These are phyloP conservation scores for Catagonus wagneri DNA, from an alignment of 2,113 vertebrate genomes.

Conservation along the genomic window DNA sequence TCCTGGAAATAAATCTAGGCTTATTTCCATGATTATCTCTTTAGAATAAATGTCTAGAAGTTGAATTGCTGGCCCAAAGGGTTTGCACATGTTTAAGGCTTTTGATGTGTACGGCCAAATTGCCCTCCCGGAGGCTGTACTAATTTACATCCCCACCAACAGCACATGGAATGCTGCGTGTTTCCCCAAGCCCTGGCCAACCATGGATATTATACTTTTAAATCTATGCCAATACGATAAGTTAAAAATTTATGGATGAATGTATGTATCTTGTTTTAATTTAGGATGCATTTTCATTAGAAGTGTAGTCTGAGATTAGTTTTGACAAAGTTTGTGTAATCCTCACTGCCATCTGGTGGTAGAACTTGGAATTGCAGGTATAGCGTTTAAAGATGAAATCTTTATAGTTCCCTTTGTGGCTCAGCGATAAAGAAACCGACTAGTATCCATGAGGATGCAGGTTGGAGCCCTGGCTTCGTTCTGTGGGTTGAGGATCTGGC, in stretches of 20 bases:
- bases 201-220: conserved; percentile 50
- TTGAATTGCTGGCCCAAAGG: conserved; percentile 16
- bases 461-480: too few relatives aligned
- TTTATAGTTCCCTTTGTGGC: too few relatives aligned
- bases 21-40: conserved; percentile 63
- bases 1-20: conserved; percentile 42
- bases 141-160: conserved; percentile 64
- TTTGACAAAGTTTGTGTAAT: conserved; percentile 27
- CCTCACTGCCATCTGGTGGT: conserved; percentile 31
- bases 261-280: conserved; percentile 60
- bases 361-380: conserved; percentile 39
- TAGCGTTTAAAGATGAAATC: neutral
- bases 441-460: too few relatives aligned
- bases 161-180: neutral
- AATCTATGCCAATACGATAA: conserved; percentile 52
- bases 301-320: neutral
- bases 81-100: conserved; percentile 46
- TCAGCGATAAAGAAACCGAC: too few relatives aligned
- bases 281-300: conserved; percentile 16
- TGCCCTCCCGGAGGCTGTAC: neutral
- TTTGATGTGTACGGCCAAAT: conserved; percentile 59
- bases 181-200: conserved; percentile 45
- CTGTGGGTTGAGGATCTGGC: too few relatives aligned
- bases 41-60: conserved; percentile 40
- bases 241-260: neutral